phyloP scores from a whole-genome alignment of 2,113 vertebrate genomes.

The Balaenoptera acutorostrata region DNA sequence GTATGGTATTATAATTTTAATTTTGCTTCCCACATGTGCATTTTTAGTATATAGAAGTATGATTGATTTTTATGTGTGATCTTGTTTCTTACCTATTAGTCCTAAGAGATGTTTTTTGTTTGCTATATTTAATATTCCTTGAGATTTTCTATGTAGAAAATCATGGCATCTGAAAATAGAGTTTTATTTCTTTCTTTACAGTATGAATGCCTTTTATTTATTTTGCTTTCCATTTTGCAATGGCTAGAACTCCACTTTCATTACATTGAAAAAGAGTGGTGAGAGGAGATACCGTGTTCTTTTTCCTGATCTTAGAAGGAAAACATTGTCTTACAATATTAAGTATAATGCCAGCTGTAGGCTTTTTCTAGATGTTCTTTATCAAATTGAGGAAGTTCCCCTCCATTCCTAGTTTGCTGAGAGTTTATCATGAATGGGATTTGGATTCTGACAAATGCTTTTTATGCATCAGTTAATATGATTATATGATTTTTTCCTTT shows the following conservation, averaged over 20 bases:
- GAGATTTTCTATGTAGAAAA: background rate
- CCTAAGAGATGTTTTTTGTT: background rate
- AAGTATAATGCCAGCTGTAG: background rate
- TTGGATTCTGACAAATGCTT: background rate
- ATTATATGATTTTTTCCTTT: background rate
- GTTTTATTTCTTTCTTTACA: background rate
- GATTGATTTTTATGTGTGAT: background rate
- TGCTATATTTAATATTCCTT: background rate
- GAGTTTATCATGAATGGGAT: background rate
- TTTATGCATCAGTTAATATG: background rate
- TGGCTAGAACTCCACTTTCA: background rate
- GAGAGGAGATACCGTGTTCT: background rate
- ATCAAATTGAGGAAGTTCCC: background rate
- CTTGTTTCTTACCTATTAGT: background rate
- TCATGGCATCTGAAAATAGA: background rate
- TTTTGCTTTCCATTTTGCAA: background rate
- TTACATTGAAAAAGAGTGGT: background rate
- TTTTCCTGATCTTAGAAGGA: background rate
- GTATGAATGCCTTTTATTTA: background rate
- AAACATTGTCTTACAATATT: background rate
- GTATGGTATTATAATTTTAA: background rate
- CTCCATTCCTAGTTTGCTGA: background rate
- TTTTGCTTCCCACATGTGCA: background rate
- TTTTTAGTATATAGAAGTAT: background rate
- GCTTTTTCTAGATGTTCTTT: background rate